Evolutionary conservation across 2,888 invertebrate species (phyloP), one percentile per base, ranked within the genome.

Genomic region (Clostera curtula): DNA sequence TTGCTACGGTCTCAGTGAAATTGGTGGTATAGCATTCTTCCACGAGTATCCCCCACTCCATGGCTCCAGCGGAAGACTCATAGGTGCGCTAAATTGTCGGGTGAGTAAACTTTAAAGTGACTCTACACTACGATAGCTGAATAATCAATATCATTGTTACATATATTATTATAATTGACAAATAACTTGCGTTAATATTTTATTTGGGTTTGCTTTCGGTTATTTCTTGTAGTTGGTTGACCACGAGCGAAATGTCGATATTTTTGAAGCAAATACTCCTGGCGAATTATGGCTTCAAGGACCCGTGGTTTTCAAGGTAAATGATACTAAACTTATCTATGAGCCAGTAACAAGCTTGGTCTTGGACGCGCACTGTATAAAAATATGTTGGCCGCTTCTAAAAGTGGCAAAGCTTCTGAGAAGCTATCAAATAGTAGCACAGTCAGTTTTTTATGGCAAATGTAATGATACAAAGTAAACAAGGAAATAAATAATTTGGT

Each of bases 241-340:
- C n/a, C n/a, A n/a, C n/a, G n/a, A n/a, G n/a, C n/a, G n/a, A n/a
- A n/a, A n/a, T n/a, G n/a, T n/a, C n/a, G 60, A 68, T 15, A 54
- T 68, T 5, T 24, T 62, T 2, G 75, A 77, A 24, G 67, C 79
- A 1, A 66, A 77, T 13, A 24, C 65, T 14, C 51, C 53, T 2
- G 86, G 86, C 11, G 86, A 86, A 43, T 39, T 86, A 2, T 70
- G 80, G 59, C 3, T 84, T 0, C 77, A 72, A 54, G 65, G 74
- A 5, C 70, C 68, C 1, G 54, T 53, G 2, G 39, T 70, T 24
- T 69, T 70, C 30, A 64, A 66, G 56, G 74, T 70, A 49, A 18
- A 12, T 9, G 2, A 13, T 22, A 4, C 5, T 13, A 8, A 12
- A 22, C 13, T 5, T 22, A 19, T 19, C 9, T 6, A 19, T 7